A percentile compares a stretch with the other conserved stretches of the same genome.
Conservation (phyloP, 2,797 vertebrate genomes). For the Pangasius sanitwongsei region DNA sequence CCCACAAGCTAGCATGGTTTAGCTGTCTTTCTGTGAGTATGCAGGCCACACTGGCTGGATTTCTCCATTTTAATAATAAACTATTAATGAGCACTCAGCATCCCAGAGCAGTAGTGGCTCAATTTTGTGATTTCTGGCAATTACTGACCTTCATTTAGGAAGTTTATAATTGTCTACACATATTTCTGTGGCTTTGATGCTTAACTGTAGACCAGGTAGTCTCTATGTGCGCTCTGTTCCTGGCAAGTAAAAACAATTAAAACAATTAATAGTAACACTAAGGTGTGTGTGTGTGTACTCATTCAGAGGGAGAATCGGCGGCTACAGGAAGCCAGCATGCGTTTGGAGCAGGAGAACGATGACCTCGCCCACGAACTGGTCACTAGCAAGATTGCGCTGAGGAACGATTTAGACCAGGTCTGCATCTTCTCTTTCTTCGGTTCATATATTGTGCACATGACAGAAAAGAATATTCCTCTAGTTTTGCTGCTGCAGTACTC, state of each 20-base stretch:
- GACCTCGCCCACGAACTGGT: constrained; percentile 97
- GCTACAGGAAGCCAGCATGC: constrained; percentile 97
- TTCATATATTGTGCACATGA: neutral
- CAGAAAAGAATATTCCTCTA: neutral
- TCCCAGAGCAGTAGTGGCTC: neutral
- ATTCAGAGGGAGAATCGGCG: constrained; percentile 92
- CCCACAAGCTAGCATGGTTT: neutral
- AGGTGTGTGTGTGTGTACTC: constrained; percentile 32
- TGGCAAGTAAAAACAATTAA: neutral
- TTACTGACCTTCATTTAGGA: constrained; percentile 12
- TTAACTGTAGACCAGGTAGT: constrained; percentile 13
- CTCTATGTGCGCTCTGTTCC: neutral
- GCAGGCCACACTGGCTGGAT: neutral
- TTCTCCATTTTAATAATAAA: neutral
- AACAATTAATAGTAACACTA: neutral
- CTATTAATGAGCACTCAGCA: neutral
- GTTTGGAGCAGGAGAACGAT: constrained; percentile 97
- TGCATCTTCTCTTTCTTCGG: neutral
- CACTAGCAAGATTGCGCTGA: constrained; percentile 96
- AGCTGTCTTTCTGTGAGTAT: neutral
- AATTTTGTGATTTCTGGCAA: neutral
- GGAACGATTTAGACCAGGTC: constrained; percentile 97
- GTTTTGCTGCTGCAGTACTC: neutral
- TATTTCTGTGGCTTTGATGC: constrained; percentile 3
- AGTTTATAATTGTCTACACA: neutral